Percentiles rank a stretch among this genome's conserved stretches.
Evolutionary conservation across 1,140 invertebrate species (phyloP).

Genomic region (Drosophila tropicalis): DNA sequence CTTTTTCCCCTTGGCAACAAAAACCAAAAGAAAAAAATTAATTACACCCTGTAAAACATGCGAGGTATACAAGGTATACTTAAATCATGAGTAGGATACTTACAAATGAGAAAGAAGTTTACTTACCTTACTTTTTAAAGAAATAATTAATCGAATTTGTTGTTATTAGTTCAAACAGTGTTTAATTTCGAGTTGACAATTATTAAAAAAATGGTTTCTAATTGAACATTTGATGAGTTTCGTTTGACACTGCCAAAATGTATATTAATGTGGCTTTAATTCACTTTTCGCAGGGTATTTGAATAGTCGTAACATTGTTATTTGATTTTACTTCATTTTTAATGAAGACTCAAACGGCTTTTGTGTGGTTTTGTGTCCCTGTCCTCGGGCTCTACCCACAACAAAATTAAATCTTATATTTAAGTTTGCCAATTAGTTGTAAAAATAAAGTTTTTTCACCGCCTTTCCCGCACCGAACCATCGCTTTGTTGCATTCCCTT

Average conservation of each 20-base stretch:
- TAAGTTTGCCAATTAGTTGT: slow-evolving; percentile 83
- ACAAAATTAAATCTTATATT: slow-evolving; percentile 82
- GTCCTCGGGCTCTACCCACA: slow-evolving; percentile 42
- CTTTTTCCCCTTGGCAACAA: slow-evolving; percentile 29
- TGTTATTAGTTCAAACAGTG: too few relatives aligned
- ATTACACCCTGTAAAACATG: slow-evolving; percentile 31
- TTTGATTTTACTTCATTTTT: slow-evolving; percentile 36
- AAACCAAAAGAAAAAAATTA: slow-evolving; percentile 45
- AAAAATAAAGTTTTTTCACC: slow-evolving; percentile 69
- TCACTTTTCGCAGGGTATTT: neutral
- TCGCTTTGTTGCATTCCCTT: neutral
- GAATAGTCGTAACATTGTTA: neutral
- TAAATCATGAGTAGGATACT: neutral
- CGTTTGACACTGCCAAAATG: too few relatives aligned
- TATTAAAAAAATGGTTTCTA: too few relatives aligned
- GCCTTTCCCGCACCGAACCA: neutral
- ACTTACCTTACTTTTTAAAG: too few relatives aligned
- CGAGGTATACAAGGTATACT: neutral
- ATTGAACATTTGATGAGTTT: too few relatives aligned
- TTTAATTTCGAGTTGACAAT: too few relatives aligned
- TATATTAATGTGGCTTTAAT: too few relatives aligned
- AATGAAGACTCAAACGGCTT: slow-evolving; percentile 76
- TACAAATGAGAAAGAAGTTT: too few relatives aligned
- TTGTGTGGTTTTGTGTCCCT: slow-evolving; percentile 20
- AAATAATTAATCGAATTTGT: too few relatives aligned